A percentile compares a stretch with the other conserved stretches of the same genome.
Conservation (phyloP, 2,888 invertebrate species). For the Noctua janthe region DNA sequence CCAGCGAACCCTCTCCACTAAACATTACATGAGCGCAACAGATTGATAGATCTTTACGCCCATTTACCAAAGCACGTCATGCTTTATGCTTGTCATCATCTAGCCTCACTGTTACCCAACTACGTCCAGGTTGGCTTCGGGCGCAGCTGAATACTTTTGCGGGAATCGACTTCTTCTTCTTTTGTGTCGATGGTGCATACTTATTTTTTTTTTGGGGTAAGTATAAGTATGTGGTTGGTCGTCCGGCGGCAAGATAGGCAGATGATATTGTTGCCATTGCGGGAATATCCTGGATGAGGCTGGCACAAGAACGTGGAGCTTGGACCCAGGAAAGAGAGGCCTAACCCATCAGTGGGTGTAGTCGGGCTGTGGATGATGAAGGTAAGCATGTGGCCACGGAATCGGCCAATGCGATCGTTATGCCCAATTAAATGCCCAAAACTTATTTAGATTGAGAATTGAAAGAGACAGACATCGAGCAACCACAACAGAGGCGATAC, state of each 20-base stretch:
- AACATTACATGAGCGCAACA: no score
- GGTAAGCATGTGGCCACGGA: background rate
- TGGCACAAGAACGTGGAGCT: no score
- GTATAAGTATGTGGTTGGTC: background rate
- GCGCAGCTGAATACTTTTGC: background rate
- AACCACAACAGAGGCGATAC: slow-evolving; percentile 21
- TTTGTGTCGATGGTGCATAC: no score
- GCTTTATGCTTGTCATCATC: background rate
- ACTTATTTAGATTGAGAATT: no score
- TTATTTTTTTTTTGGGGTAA: background rate
- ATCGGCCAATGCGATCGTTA: background rate
- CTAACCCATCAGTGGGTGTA: no score
- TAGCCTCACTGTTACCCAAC: background rate
- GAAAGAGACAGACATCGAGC: background rate
- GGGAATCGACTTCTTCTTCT: background rate
- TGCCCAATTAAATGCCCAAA: background rate
- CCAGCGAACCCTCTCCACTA: no score
- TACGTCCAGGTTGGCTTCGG: background rate
- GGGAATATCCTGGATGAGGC: no score
- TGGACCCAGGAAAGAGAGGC: no score
- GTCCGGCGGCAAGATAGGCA: no score
- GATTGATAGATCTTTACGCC: background rate
- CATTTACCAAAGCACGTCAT: background rate
- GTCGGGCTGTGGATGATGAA: no score
- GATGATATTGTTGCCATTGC: no score